phyloP scores from a whole-genome alignment of 2,113 vertebrate genomes.

The Pyxicephalus adspersus region DNA sequence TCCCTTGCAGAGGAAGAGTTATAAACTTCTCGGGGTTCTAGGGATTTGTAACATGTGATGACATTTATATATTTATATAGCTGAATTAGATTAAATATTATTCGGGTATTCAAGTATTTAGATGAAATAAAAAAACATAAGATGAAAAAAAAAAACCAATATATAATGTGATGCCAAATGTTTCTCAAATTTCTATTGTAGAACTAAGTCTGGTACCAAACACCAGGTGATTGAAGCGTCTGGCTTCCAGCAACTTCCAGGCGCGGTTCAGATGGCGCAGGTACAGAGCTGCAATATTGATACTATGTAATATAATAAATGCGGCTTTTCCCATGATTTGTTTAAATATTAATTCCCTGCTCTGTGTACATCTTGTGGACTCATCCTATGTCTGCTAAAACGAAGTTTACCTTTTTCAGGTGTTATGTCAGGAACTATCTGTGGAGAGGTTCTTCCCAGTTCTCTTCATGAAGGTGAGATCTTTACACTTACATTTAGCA shows the following conservation, averaged over 20 bases:
- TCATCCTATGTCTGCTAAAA: neutral
- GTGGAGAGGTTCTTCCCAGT: conserved; percentile 84
- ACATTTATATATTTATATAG: neutral
- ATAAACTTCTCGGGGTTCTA: too few relatives aligned
- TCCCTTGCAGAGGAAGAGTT: too few relatives aligned
- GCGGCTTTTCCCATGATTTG: too few relatives aligned
- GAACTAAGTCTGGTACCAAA: conserved; percentile 83
- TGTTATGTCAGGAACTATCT: conserved; percentile 81
- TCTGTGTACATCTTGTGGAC: neutral
- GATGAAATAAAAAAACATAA: neutral
- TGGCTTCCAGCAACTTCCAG: conserved; percentile 80
- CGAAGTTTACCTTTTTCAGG: conserved; percentile 64
- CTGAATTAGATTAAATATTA: too few relatives aligned
- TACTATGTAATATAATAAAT: too few relatives aligned
- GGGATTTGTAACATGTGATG: too few relatives aligned
- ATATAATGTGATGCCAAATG: neutral
- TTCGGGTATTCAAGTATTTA: too few relatives aligned
- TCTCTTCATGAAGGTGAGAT: conserved; percentile 84
- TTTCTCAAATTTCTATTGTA: conserved; percentile 54
- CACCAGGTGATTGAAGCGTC: conserved; percentile 79
- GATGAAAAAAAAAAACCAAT: neutral
- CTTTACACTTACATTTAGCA: too few relatives aligned
- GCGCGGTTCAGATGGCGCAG: conserved; percentile 85
- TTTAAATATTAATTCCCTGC: neutral
- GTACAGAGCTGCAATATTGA: too few relatives aligned